Percentiles rank a stretch among this genome's conserved stretches.
These are phyloP conservation scores for Actinostola sp. DNA, from an alignment of 92 coral and sea anemone species.

Conservation along the genomic window DNA sequence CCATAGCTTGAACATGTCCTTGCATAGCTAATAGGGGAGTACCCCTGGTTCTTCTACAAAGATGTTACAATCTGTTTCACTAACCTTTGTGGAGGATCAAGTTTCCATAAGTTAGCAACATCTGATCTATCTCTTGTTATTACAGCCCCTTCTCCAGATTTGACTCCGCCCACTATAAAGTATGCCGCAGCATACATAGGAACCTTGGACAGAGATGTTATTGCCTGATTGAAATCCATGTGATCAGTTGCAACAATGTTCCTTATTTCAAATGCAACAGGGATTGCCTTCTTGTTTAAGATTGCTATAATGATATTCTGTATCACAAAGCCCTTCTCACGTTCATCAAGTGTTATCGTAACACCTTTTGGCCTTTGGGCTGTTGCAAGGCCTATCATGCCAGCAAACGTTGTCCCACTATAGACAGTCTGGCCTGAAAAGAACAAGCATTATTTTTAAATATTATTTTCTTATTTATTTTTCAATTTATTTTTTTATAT, in stretches of 20 bases:
- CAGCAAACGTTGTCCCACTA: constrained; percentile 85
- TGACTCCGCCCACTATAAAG: constrained; percentile 78
- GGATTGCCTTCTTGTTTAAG: constrained; percentile 70
- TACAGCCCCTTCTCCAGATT: constrained; percentile 79
- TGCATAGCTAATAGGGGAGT: no score
- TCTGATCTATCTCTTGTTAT: constrained; percentile 64
- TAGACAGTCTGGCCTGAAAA: constrained; percentile 73
- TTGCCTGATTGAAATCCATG: constrained; percentile 61
- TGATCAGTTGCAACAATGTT: constrained; percentile 57
- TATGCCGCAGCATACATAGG: constrained; percentile 75
- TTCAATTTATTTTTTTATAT: no score
- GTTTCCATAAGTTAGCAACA: constrained; percentile 72
- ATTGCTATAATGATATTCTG: constrained; percentile 74
- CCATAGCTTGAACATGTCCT: no score
- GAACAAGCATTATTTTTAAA: not conserved
- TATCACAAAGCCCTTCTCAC: constrained; percentile 81
- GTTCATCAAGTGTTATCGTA: constrained; percentile 79
- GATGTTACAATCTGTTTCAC: not conserved
- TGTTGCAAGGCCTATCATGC: constrained; percentile 81
- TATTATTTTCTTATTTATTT: not conserved
- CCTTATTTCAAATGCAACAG: constrained; percentile 75
- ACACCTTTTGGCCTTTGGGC: constrained; percentile 76
- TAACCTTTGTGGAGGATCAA: constrained; percentile 42
- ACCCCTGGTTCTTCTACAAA: no score
- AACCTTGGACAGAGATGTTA: constrained; percentile 47